Conservation (phyloP, 2,797 vertebrate species). For the Liasis olivaceus region DNA sequence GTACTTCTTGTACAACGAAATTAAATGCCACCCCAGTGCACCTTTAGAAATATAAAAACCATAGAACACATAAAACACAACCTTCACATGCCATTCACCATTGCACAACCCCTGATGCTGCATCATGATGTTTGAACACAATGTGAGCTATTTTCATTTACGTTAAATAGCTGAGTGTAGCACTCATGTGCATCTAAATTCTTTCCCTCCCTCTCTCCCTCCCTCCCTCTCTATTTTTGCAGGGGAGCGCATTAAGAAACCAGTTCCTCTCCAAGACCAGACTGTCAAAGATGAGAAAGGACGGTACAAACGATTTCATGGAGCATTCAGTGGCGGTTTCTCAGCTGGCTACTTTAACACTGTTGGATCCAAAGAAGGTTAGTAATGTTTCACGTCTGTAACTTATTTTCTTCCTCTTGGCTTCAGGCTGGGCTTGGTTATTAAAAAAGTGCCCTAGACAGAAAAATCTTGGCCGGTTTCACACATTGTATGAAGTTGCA, state of each 20-base stretch:
- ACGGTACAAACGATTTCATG: constrained; percentile 90
- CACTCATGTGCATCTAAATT: fast-evolving
- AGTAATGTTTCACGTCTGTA: constrained; percentile 11
- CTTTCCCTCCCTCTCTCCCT: fast-evolving
- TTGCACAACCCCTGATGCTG: too few relatives aligned
- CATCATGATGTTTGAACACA: neutral
- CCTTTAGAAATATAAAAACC: too few relatives aligned
- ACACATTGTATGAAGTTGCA: neutral
- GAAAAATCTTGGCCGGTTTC: neutral
- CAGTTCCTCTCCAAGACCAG: constrained; percentile 90
- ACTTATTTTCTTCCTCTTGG: neutral
- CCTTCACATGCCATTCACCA: too few relatives aligned
- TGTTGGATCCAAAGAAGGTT: constrained; percentile 95
- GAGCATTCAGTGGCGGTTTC: constrained; percentile 95
- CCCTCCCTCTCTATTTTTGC: neutral
- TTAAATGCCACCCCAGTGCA: too few relatives aligned
- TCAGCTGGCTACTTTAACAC: constrained; percentile 97
- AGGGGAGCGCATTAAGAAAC: constrained; percentile 89
- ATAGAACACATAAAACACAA: too few relatives aligned
- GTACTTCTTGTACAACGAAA: too few relatives aligned
- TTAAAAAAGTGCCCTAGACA: fast-evolving
- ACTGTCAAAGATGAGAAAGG: constrained; percentile 94
- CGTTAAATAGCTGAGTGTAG: neutral
- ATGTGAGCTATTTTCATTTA: too few relatives aligned
- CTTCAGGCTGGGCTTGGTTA: neutral